These are phyloP conservation scores for Thymelicus acteon DNA, from an alignment of 2,888 invertebrate species.

Conservation along the genomic window DNA sequence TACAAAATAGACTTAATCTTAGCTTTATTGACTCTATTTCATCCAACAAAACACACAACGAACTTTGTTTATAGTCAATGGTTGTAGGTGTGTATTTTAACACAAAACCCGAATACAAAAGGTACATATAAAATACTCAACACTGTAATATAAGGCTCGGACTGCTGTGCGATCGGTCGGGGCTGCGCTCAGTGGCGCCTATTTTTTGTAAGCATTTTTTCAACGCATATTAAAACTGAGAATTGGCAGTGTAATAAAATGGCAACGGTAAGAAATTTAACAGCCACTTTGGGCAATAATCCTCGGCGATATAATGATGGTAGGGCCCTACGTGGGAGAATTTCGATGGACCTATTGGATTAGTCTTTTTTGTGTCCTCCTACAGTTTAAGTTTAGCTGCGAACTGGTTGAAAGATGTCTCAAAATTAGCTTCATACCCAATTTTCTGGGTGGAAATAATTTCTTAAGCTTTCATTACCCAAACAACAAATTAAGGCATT, in stretches of 20 bases:
- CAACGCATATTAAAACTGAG: constrained; percentile 69
- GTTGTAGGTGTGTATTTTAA: constrained; percentile 84
- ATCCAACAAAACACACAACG: constrained; percentile 77
- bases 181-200: constrained; percentile 78
- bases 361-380: constrained; percentile 42
- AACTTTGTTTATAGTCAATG: constrained; percentile 83
- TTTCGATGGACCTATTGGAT: constrained; percentile 46
- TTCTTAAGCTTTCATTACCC: background rate
- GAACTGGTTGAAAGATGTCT: background rate
- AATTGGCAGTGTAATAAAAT: constrained; percentile 79
- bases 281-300: constrained; percentile 66
- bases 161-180: constrained; percentile 53
- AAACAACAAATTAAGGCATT: too few relatives aligned
- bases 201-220: constrained; percentile 80
- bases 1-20: constrained; percentile 39
- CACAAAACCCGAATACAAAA: constrained; percentile 76
- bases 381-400: constrained; percentile 5
- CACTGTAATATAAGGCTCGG: constrained; percentile 72
- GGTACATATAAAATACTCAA: constrained; percentile 72
- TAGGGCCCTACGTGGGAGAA: constrained; percentile 54
- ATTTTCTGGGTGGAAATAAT: background rate
- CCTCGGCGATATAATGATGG: constrained; percentile 32
- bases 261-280: constrained; percentile 76
- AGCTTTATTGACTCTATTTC: constrained; percentile 80
- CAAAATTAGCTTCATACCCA: background rate